These are phyloP conservation scores for Trileptium ribeirensis DNA, from an alignment of 2,888 invertebrate species.

Conservation along the genomic window DNA sequence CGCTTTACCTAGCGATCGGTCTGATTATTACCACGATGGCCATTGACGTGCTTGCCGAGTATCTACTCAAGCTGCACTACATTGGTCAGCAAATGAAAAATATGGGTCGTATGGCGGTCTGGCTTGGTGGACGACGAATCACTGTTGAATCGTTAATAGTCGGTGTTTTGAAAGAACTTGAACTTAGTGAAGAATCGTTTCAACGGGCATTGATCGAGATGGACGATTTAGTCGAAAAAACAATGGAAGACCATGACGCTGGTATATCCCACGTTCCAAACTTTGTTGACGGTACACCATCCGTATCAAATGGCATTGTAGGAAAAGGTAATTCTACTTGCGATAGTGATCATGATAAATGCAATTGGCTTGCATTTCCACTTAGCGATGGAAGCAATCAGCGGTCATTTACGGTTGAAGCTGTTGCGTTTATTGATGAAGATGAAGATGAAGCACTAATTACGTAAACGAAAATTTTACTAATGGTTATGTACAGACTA, in stretches of 20 bases:
- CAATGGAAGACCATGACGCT: neutral
- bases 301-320: no score
- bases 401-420: neutral
- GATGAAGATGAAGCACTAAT: no score
- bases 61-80: neutral
- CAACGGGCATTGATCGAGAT: neutral
- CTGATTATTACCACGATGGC: conserved; percentile 15
- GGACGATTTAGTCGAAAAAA: neutral
- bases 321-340: no score
- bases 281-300: neutral
- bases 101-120: neutral
- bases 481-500: no score
- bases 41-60: conserved; percentile 12
- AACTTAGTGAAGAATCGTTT: neutral
- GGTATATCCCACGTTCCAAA: neutral
- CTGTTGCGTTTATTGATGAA: neutral
- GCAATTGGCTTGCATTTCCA: no score
- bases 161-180: neutral
- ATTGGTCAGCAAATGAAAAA: neutral
- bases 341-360: no score
- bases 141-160: conserved; percentile 8
- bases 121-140: conserved; percentile 6
- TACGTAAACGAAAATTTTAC: no score
- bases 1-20: conserved; percentile 10
- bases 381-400: no score